Conservation (phyloP, 2,113 vertebrate genomes). For the Sisor rabdophorus region DNA sequence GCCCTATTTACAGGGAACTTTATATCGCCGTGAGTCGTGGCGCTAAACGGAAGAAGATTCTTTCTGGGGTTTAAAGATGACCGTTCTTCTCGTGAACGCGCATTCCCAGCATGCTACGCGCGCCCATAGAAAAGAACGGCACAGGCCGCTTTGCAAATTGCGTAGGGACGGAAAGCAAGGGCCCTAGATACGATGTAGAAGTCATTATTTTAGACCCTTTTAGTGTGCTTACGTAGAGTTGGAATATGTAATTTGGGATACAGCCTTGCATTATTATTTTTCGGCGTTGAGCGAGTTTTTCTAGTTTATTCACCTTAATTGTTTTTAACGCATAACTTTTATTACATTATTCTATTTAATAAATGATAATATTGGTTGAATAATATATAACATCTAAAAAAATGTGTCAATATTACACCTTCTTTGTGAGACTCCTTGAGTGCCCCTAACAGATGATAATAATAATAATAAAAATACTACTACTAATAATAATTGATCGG, state of each 20-base stretch:
- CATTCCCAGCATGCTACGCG: conserved; percentile 67
- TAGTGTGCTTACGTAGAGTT: neutral
- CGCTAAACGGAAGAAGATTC: conserved; percentile 58
- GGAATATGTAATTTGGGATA: neutral
- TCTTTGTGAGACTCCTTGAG: too few relatives aligned
- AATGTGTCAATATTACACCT: too few relatives aligned
- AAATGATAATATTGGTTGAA: neutral
- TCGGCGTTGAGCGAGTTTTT: neutral
- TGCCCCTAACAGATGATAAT: too few relatives aligned
- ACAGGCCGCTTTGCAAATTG: neutral
- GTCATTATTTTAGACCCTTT: neutral
- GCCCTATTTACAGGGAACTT: conserved; percentile 42
- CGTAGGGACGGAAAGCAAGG: neutral
- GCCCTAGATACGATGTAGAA: neutral
- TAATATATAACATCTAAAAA: too few relatives aligned
- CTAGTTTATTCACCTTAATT: neutral
- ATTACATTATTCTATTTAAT: neutral
- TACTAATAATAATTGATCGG: too few relatives aligned
- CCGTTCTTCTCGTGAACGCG: conserved; percentile 63
- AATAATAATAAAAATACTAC: too few relatives aligned
- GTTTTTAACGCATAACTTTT: too few relatives aligned
- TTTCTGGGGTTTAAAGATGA: conserved; percentile 80
- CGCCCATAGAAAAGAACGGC: conserved; percentile 35
- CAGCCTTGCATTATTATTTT: too few relatives aligned
- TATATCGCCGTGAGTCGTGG: conserved; percentile 54